phyloP scores from a whole-genome alignment of 2,113 vertebrate species.

The Microtus montanus region DNA sequence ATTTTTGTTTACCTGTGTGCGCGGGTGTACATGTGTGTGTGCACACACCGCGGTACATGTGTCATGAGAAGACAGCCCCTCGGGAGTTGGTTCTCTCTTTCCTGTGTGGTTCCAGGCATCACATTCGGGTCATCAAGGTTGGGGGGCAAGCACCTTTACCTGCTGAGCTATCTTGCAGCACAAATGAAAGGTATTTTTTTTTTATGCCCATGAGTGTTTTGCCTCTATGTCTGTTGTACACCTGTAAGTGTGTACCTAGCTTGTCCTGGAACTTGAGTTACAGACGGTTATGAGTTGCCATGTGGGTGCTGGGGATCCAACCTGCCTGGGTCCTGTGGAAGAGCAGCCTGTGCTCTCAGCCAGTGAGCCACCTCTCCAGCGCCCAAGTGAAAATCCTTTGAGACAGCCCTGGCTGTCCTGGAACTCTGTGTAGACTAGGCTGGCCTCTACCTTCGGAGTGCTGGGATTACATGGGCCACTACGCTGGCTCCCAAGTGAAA shows the following conservation, averaged over 20 bases:
- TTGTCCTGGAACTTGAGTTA: background rate
- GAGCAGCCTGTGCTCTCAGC: background rate
- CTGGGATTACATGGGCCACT: background rate
- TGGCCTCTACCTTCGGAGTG: background rate
- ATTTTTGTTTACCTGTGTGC: background rate
- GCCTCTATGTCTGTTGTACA: background rate
- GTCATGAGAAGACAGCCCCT: background rate
- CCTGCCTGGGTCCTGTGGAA: background rate
- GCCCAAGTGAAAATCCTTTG: background rate
- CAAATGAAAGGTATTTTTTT: background rate
- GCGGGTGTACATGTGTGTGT: rapidly evolving
- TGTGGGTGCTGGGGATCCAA: background rate
- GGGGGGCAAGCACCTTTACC: background rate
- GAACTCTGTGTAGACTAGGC: background rate
- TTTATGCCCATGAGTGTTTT: background rate
- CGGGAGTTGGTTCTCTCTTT: no score
- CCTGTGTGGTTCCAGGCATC: background rate
- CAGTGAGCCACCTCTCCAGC: background rate
- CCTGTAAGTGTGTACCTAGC: background rate
- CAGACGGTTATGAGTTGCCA: background rate
- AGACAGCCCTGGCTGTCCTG: background rate
- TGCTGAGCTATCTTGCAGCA: background rate
- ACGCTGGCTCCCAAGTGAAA: background rate
- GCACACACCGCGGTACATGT: background rate
- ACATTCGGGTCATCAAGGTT: background rate